Base-by-base conservation (phyloP, 2,113 vertebrate genomes). In the Tautogolabrus adspersus region DNA sequence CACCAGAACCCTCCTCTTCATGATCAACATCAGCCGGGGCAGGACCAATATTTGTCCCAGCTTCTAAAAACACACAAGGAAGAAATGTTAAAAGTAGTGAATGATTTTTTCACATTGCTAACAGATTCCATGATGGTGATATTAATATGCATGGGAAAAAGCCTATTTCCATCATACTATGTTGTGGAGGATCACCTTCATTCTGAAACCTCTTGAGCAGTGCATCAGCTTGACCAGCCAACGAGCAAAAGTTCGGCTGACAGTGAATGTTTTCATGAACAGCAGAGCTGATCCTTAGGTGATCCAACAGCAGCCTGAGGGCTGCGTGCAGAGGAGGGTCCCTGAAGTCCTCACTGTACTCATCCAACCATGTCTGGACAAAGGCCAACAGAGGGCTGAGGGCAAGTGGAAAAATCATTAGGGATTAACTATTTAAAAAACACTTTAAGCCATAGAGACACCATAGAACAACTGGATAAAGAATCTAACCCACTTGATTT, bases 261-360 rank as follows among this genome's bases (percentile, higher is more conserved):
- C 56, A 57, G 38, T 26, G 89, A 60, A 87, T 75, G 68, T 37
- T 12, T 46, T 57, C 55, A 16, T 88, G 66, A 54, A 93, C 79
- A 0, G 92, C 92, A 0, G 87, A 79, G 88, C 92, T 92, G 84
- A 93, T 88, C 47, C 22, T 78, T 42, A 93, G 88, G 90, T 91
- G 91, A 15, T 93, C 92, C 86, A 93, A 21, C 40, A 93, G 86
- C 70, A 90, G 87, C 65, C 65, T 16, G 54, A 93, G 91, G 0
- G 89, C 91, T 0, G 90, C 55, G 23, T 94, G 93, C 75, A 91
- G 74, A 6, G 96, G 96, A 9, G 95, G 90, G 16, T 96, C 95
- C 67, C 94, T 83, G 81, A 97, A 94, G 87, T 97, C 96, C 65
- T 95, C 95, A 7, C 94, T 93, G 85, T 95, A 95, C 68, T 96